Conservation (phyloP, 2,797 vertebrate genomes). For the Xenops minutus region DNA sequence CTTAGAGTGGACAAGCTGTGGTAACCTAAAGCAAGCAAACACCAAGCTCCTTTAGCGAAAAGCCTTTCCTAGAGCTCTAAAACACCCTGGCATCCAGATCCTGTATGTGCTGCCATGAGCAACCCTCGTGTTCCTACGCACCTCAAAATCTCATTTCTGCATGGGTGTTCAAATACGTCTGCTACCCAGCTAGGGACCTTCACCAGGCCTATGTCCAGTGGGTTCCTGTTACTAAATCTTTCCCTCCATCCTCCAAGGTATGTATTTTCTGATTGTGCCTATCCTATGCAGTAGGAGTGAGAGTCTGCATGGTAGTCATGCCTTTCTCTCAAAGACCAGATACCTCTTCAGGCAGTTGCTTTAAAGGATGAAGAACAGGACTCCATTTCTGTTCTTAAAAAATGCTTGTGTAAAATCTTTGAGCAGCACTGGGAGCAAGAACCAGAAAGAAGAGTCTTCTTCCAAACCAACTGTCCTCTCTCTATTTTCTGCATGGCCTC, state of each 20-base stretch:
- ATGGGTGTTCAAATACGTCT: not conserved
- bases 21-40: not conserved
- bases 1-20: not conserved
- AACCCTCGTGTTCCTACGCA: not conserved
- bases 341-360: not conserved
- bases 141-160: not conserved
- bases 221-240: not conserved
- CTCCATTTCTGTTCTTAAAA: not conserved
- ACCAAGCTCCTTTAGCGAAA: not conserved
- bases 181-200: not conserved
- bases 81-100: not conserved
- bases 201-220: not conserved
- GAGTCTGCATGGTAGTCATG: not conserved
- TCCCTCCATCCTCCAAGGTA: not conserved
- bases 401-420: not conserved
- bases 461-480: not conserved
- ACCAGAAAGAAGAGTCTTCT: not conserved
- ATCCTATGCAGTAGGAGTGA: not conserved
- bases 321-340: not conserved
- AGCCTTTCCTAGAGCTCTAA: not conserved
- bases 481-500: not conserved
- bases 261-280: not conserved
- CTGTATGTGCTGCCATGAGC: fast-evolving
- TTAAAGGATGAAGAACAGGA: not conserved
- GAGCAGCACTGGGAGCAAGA: fast-evolving